Base-by-base conservation (phyloP, 2,113 vertebrate genomes). In the Pelvicachromis taeniatus region DNA sequence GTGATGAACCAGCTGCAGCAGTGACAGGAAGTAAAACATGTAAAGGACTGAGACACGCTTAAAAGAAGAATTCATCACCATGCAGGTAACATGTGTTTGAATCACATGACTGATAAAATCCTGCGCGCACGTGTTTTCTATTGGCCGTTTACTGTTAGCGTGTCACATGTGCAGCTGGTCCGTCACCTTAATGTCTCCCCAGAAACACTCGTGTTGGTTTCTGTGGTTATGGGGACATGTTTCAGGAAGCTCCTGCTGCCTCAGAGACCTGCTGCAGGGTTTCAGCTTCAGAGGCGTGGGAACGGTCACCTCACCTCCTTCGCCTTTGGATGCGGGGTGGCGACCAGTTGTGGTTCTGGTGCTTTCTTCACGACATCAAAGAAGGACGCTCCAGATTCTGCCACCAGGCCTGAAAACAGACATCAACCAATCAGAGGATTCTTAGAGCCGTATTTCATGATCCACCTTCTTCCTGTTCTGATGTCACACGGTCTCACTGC, bases 361-460 rank as follows among this genome's bases (percentile, higher is more conserved):
- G 97, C 97, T 56, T 90, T 95, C 87, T 96, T 97, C 91, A 97
- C 88, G 0, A 89, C 91, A 11, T 98, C 97, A 38, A 89, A 83
- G 81, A 98, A 98, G 84, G 95, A 88, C 61, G 93, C 45, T 23
- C 94, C 95, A 2, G 56, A 89, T 54, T 96, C 96, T 70, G 94
- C 95, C 8, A 91, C 88, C 54, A 97, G 90, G 17, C 97, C 98
- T 98, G 87, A 85, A 95, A 95, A 35, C 40, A 80, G 1, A 86
- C 12, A 78, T 8, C 12, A 1, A 11, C 84, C 87, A 89, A 83
- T 87, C 78, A 92, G 33, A 55, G 4, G 59, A 2, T 63, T 61
- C 58, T 35, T 35, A 61, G 17, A 35, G 58, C 58, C 58, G 4
- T 35, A 61, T 12, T 61, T 61, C 58, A 61, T 17, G 11, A 61